Evolutionary conservation across 2,797 vertebrate species (phyloP), one percentile per base, ranked within the genome.

Genomic region (Carduelis carduelis): DNA sequence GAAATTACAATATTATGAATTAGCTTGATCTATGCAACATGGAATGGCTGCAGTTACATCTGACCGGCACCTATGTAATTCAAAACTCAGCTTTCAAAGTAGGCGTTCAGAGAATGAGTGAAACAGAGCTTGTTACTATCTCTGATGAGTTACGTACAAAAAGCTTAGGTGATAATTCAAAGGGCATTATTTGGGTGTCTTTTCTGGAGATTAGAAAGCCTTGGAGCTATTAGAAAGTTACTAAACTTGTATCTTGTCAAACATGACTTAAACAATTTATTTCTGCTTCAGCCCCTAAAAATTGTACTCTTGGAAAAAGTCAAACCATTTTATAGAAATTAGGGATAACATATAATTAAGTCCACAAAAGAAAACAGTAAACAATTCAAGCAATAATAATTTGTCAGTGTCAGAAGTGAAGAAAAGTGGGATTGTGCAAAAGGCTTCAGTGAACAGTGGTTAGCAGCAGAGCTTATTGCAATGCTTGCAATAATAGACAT

Each of bases 31-130:
- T 75, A 34, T 43, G 43, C 46, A 56, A 65, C 2, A 7, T 18
- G 46, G 64, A 53, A 75, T 83, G 60, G 44, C 53, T 85, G 56
- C 34, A 77, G 57, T 74, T 56, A 32, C 64, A 80, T 70, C 21
- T 83, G 78, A 91, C 53, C 53, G 71, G 64, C 39, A 20, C 53
- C 72, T 61, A 77, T 0, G 34, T 91, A 74, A 96, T 53, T 91
- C 23, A 85, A 83, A 92, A 79, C 63, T 87, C 56, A 61, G 26
- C 55, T 63, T 87, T 93, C 34, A 71, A 75, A 61, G 53, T 32
- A 77, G 53, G 64, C 53, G 85, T 80, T 49, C 57, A 87, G 91
- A 80, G 92, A 95, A 83, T 81, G 49, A 91, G 35, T 95, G 87
- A 91, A 93, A 77, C 75, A 91, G 91, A 92, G 61, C n/a, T 72